Evolutionary conservation across 1,140 invertebrate species (phyloP), one percentile per base, ranked within the genome.

Genomic region (Drosophila prosaltans): DNA sequence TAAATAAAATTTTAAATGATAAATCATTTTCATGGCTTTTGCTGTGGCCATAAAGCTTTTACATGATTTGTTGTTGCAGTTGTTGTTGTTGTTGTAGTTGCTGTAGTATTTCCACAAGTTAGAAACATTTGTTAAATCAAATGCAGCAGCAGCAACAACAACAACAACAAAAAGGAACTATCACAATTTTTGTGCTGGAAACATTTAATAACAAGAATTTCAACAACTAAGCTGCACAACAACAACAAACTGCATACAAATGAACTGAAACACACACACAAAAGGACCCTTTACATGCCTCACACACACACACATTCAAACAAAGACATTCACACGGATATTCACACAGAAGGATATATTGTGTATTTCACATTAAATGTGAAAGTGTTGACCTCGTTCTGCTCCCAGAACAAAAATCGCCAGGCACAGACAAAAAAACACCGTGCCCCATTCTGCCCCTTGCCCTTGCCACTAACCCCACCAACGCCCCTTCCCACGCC

Each of bases 351-450:
- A 64, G 11, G 24, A 55, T 45, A 48, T 78, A 57, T 81, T 78
- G 60, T 82, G 64, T 79, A 82, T 83, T 85, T 64, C 78, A 69
- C 82, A 80, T 82, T 82, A 78, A 83, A 88, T 76, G 80, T 64
- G 66, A 88, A 82, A 77, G 83, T 88, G 83, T 80, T 88, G 83
- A 86, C 83, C 83, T 83, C 83, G 84, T 86, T 86, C 41, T 57
- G 54, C 16, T 65, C 28, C n/a, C 45, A 36, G n/a, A 55, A 64
- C 62, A 68, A 63, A 74, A 80, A 77, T 69, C 64, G 78, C 48
- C 69, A 41, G 65, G 78, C 30, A 8, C 24, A 75, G 81, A 0
- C 16, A 16, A 30, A 4, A 60, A 78, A 70, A 48, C 72, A 39
- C 72, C 28, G 54, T 60, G 65, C 30, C 9, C 16, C 40, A 4